Evolutionary conservation across 2,797 vertebrate species (phyloP).

Genomic region (Molossus alvarezi): DNA sequence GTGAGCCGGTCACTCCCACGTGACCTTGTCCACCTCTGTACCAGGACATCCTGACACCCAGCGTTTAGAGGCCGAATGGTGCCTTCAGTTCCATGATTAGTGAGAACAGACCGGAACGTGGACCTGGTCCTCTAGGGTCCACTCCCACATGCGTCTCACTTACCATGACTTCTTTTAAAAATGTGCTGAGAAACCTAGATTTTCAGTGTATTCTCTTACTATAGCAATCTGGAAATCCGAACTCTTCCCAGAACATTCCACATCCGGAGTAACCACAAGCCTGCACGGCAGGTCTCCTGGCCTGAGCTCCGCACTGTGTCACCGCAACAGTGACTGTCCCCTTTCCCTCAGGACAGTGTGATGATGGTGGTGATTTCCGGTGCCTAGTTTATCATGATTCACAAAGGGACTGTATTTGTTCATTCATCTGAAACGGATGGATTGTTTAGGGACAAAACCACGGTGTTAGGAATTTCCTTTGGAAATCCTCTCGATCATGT

Average conservation of each 20-base stretch:
- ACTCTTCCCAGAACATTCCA: neutral
- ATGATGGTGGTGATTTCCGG: neutral
- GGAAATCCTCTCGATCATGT: neutral
- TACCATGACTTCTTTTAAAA: neutral
- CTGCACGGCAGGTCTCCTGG: neutral
- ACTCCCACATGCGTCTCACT: neutral
- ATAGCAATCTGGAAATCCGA: neutral
- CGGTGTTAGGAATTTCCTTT: neutral
- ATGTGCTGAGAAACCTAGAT: neutral
- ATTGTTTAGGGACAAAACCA: neutral
- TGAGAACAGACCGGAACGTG: neutral
- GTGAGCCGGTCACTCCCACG: neutral
- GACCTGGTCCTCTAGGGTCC: neutral
- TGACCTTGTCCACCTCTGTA: neutral
- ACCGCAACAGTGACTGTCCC: neutral
- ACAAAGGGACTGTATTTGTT: slow-evolving; percentile 64
- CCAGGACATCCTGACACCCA: too few relatives aligned
- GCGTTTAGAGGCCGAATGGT: neutral
- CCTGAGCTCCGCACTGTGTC: neutral
- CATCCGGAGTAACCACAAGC: neutral
- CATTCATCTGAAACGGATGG: neutral
- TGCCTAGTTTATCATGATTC: slow-evolving; percentile 21
- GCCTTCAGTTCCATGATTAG: neutral
- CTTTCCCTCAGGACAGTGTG: neutral
- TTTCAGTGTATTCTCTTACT: neutral